Conservation (phyloP, 2,797 vertebrate species). For the Heteromormyrus szaboi region DNA sequence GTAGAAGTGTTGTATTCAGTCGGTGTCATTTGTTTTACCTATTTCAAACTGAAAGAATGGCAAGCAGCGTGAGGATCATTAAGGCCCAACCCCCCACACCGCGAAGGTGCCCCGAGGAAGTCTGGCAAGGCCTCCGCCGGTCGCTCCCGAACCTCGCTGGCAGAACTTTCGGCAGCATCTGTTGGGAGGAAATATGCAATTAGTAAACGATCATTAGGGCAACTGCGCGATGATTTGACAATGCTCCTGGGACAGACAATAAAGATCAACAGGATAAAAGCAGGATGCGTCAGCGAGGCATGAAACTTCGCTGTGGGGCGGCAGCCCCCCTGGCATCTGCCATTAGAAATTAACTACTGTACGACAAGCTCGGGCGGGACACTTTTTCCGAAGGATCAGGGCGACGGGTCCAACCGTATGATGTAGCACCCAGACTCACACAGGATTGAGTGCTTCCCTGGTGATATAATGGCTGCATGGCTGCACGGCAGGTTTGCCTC, state of each 20-base stretch:
- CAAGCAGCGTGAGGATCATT: neutral
- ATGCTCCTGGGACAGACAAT: slow-evolving; percentile 11
- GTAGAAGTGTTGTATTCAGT: neutral
- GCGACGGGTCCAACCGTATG: neutral
- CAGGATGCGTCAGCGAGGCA: neutral
- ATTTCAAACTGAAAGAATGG: neutral
- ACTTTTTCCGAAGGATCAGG: neutral
- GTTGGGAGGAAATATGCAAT: slow-evolving; percentile 14
- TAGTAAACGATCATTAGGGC: slow-evolving; percentile 18
- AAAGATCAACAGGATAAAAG: slow-evolving; percentile 3
- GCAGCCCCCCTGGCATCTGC: neutral
- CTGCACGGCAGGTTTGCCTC: neutral
- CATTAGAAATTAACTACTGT: neutral
- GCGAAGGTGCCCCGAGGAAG: neutral
- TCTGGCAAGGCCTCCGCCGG: neutral
- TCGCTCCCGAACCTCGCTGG: neutral
- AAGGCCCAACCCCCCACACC: neutral
- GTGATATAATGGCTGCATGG: neutral
- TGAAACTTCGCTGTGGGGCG: neutral
- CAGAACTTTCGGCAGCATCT: slow-evolving; percentile 11
- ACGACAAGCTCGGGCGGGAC: neutral
- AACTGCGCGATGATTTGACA: neutral
- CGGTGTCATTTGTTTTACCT: neutral
- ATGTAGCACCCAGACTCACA: neutral
- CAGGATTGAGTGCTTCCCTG: neutral